Conservation (phyloP, 1,140 invertebrate genomes). For the Helicoverpa zea region DNA sequence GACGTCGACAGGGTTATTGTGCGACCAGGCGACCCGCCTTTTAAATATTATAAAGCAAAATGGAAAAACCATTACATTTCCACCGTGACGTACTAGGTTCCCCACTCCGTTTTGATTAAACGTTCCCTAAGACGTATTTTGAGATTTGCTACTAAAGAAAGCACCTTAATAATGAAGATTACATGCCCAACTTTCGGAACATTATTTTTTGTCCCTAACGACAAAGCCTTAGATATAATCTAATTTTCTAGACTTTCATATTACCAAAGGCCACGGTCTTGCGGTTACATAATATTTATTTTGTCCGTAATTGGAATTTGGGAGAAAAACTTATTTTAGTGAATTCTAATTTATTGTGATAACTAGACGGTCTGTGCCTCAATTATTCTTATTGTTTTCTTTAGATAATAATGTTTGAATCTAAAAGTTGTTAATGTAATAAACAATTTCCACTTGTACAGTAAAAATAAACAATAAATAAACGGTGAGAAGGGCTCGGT, state of each 20-base stretch:
- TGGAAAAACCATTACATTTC: constrained; percentile 44
- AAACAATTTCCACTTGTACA: constrained; percentile 31
- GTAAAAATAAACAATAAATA: constrained; percentile 60
- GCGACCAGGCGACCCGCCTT: not conserved
- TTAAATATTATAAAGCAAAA: constrained; percentile 40
- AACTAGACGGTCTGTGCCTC: not conserved
- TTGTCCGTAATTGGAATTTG: not conserved
- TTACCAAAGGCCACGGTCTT: not conserved
- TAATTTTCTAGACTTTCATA: constrained; percentile 18
- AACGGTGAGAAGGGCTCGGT: constrained; percentile 38
- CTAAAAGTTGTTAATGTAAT: not conserved
- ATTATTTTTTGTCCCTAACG: constrained; percentile 13
- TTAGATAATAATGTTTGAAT: no score
- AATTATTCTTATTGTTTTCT: no score
- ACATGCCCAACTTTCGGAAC: constrained; percentile 24
- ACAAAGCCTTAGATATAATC: constrained; percentile 15
- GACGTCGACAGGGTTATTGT: constrained; percentile 20
- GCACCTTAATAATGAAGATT: constrained; percentile 23
- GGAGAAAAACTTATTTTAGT: not conserved
- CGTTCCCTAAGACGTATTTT: constrained; percentile 26
- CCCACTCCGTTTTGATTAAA: constrained; percentile 46
- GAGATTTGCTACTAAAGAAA: constrained; percentile 34
- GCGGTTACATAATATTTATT: constrained; percentile 8
- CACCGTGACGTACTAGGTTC: constrained; percentile 29
- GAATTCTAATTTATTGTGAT: not conserved